A percentile compares a stretch with the other conserved stretches of the same genome.
phyloP scores from a whole-genome alignment of 2,888 invertebrate species.

The Acanthosoma haemorrhoidale region DNA sequence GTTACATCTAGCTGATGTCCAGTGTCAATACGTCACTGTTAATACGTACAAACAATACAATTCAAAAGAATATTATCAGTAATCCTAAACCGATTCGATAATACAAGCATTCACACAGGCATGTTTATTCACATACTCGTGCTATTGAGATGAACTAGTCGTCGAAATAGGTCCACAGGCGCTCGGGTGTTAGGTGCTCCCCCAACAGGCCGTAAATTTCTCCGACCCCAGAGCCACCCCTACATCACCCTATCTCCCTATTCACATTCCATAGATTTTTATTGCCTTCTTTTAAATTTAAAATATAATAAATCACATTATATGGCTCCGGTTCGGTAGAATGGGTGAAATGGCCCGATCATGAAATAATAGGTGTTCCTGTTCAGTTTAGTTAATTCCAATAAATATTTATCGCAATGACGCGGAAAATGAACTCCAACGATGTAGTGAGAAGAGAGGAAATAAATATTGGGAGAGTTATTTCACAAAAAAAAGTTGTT shows the following conservation, averaged over 20 bases:
- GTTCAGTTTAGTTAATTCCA: not conserved
- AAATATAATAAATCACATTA: constrained; percentile 36
- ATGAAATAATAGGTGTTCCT: constrained; percentile 16
- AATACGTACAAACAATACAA: no score
- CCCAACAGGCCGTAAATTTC: constrained; percentile 3
- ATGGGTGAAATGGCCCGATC: constrained; percentile 15
- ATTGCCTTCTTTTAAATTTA: constrained; percentile 36
- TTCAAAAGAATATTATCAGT: no score
- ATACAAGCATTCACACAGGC: no score
- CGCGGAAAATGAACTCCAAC: not conserved
- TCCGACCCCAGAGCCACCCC: not conserved
- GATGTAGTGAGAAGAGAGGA: no score
- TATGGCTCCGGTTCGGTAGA: not conserved
- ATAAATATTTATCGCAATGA: not conserved
- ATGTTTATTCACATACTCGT: no score
- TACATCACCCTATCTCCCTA: constrained; percentile 37
- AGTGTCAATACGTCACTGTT: no score
- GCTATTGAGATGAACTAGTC: no score
- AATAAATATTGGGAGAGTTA: no score
- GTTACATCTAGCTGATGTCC: no score
- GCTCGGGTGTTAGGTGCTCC: not conserved
- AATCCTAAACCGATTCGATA: no score
- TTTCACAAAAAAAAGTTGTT: no score
- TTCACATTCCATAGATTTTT: constrained; percentile 38
- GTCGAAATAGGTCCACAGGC: no score